These are phyloP conservation scores for Netelia fuscicornis DNA, from an alignment of 2,888 invertebrate species.

Conservation along the genomic window DNA sequence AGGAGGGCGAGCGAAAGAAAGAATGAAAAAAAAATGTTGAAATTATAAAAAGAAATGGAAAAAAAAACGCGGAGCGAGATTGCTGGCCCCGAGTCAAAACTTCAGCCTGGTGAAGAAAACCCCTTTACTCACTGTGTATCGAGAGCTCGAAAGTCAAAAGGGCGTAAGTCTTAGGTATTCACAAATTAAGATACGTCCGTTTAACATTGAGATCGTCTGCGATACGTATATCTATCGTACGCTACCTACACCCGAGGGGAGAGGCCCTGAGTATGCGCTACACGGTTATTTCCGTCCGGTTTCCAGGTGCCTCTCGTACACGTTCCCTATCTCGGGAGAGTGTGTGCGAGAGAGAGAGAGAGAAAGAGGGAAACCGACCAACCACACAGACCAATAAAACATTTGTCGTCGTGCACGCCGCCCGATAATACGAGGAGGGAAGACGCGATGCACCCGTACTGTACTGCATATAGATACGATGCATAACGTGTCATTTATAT, in stretches of 20 bases:
- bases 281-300: conserved; percentile 56
- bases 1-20: neutral
- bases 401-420: conserved; percentile 33
- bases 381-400: conserved; percentile 40
- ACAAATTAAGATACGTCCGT: neutral
- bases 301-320: conserved; percentile 56
- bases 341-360: conserved; percentile 3
- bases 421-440: conserved; percentile 30
- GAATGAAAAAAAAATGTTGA: neutral
- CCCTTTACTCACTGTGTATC: neutral
- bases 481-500: conserved; percentile 15
- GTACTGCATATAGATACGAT: conserved; percentile 36
- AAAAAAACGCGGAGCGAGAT: conserved; percentile 35
- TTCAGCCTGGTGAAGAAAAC: conserved; percentile 15
- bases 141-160: neutral
- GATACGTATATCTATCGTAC: neutral
- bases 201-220: neutral
- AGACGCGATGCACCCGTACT: conserved; percentile 35
- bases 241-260: conserved; percentile 9
- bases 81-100: conserved; percentile 57
- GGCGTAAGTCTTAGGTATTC: neutral
- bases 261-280: conserved; percentile 22
- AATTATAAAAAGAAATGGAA: conserved; percentile 15
- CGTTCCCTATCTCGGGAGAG: conserved; percentile 39
- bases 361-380: neutral